Evolutionary conservation across 2,797 vertebrate genomes (phyloP).

Genomic region (Acanthurus lineatus): DNA sequence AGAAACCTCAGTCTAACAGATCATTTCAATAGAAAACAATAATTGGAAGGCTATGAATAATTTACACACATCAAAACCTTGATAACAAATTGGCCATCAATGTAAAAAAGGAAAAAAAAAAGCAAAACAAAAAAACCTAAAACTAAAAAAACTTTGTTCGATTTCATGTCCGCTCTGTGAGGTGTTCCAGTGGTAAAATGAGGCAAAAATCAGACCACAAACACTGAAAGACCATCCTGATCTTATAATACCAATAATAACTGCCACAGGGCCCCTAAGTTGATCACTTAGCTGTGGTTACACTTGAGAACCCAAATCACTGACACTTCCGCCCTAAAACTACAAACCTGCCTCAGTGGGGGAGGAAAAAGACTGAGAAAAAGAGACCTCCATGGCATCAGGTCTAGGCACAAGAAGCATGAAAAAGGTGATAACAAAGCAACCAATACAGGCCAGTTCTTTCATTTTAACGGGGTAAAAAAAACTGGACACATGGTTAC

Average conservation of each 20-base stretch:
- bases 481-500: neutral
- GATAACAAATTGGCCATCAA: conserved; percentile 92
- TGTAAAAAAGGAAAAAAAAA: conserved; percentile 48
- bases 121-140: too few species aligned
- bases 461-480: neutral
- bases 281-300: conserved; percentile 1
- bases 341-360: conserved; percentile 12
- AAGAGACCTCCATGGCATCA: too few species aligned
- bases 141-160: conserved; percentile 23
- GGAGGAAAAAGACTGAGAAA: neutral
- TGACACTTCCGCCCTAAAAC: conserved; percentile 23
- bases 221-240: conserved; percentile 62
- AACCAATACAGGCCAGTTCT: neutral
- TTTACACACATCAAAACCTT: conserved; percentile 94
- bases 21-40: conserved; percentile 93
- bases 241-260: conserved; percentile 19
- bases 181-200: conserved; percentile 84
- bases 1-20: conserved; percentile 89
- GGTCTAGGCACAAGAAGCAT: too few species aligned
- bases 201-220: conserved; percentile 78
- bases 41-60: conserved; percentile 92
- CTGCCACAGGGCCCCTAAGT: neutral
- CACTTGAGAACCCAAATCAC: conserved; percentile 29
- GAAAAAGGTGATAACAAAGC: too few species aligned
- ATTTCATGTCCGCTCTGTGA: conserved; percentile 87